Conservation (phyloP, 1,140 invertebrate genomes). For the Drosophila arawakana region DNA sequence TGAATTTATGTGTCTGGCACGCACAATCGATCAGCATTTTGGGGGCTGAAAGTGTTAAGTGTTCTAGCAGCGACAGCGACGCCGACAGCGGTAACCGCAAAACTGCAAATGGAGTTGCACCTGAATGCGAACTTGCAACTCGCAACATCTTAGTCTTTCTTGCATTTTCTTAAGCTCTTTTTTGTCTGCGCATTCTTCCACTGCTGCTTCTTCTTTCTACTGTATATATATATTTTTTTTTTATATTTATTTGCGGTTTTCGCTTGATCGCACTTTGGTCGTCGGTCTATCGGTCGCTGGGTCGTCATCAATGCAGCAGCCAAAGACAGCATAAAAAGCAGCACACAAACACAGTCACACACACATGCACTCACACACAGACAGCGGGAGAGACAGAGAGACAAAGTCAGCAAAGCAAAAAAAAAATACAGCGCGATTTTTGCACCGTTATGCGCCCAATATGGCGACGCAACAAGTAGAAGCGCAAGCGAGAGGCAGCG, state of each 20-base stretch:
- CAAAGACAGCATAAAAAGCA: constrained; percentile 54
- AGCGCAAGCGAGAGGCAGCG: constrained; percentile 3
- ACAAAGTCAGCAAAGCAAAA: constrained; percentile 36
- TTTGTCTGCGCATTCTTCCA: background rate
- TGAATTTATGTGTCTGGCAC: constrained; percentile 47
- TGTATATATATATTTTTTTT: constrained; percentile 24
- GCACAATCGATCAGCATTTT: constrained; percentile 51
- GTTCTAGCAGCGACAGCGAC: too few relatives aligned
- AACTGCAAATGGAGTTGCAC: constrained; percentile 50
- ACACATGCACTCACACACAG: constrained; percentile 20
- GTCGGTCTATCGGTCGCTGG: constrained; percentile 70
- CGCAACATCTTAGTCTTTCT: constrained; percentile 7
- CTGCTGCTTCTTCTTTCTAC: constrained; percentile 8
- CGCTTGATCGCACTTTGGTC: constrained; percentile 58
- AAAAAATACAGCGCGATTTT: constrained; percentile 79
- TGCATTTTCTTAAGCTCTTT: constrained; percentile 13
- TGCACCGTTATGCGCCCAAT: constrained; percentile 82
- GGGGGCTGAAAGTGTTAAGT: constrained; percentile 31
- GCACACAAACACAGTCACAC: constrained; percentile 30
- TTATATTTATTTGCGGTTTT: constrained; percentile 65
- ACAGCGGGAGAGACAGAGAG: background rate
- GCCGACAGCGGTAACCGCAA: constrained; percentile 28
- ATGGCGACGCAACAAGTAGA: constrained; percentile 58
- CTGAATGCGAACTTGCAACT: constrained; percentile 36
- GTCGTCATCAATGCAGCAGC: constrained; percentile 76